Base-by-base conservation (phyloP, 2,888 invertebrate species). In the Physocephala rufipes region DNA sequence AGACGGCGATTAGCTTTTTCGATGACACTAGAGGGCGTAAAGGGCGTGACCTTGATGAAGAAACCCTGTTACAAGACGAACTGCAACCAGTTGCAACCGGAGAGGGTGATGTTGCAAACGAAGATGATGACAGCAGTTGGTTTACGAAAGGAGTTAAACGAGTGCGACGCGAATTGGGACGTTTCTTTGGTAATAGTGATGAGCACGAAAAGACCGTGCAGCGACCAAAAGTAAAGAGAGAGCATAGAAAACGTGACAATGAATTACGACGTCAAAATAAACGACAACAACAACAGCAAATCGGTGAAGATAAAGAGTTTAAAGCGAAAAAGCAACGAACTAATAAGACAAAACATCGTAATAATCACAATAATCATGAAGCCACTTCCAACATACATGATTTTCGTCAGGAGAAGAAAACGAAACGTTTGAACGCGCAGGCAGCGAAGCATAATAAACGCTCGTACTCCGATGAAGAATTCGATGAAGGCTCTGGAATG, bases 161-260 rank as follows among this genome's bases (percentile, higher is more conserved):
- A 0, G 84, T 85, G 15, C 82, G 83, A 16, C 82, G 84, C 26
- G 82, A 84, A 43, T 74, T 85, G 19, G 78, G 75, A 0, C 80
- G 82, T 0, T 59, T 84, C 2, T 82, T 84, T 53, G 82, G 83
- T 19, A 77, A 73, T 45, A 71, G 71, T 7, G 77, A 73, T n/a
- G 75, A 71, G 43, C 71, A 59, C 36, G 71, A 69, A 67, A 28
- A 15, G 70, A 71, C 26, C 73, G 65, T 21, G 51, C 45, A 2
- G 21, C 43, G 2, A 69, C 61, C 59, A 45, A 58, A 58, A 15
- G 7, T 15, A 21, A 68, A 49, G 45, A 24, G 58, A 28, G 43
- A 59, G 15, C 26, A 63, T 58, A 72, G 73, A 53, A 72, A 74
- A 62, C 49, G 64, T 13, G 71, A 43, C 2, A 61, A 66, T 49